Evolutionary conservation across 2,113 vertebrate genomes (phyloP).

Genomic region (Sylvilagus bachmani): DNA sequence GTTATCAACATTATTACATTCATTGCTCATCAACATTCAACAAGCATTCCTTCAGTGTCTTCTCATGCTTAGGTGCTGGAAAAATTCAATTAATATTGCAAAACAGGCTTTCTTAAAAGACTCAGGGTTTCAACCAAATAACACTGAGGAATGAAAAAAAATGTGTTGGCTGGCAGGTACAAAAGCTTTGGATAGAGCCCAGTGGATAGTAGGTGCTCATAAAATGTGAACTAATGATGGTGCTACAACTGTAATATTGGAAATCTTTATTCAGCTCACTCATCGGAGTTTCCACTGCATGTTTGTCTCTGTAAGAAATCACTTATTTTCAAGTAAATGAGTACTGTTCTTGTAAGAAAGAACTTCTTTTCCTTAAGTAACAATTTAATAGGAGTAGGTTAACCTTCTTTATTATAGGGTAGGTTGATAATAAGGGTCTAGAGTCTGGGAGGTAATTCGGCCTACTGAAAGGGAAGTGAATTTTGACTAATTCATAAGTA

Average conservation of each 20-base stretch:
- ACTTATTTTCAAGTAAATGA: constrained; percentile 62
- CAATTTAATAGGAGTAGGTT: constrained; percentile 64
- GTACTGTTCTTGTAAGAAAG: constrained; percentile 46
- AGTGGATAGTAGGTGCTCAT: not conserved
- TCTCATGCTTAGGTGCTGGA: not conserved
- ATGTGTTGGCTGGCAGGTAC: not conserved
- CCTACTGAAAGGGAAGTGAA: constrained; percentile 57
- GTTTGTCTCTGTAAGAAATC: not conserved
- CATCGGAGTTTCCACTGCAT: not conserved
- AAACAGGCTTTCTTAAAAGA: constrained; percentile 55
- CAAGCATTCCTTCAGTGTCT: not conserved
- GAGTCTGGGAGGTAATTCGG: constrained; percentile 59
- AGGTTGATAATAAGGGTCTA: constrained; percentile 55
- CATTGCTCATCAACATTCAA: not conserved
- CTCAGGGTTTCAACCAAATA: constrained; percentile 19
- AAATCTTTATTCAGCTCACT: constrained; percentile 27
- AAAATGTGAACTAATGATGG: not conserved
- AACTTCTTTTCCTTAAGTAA: constrained; percentile 70
- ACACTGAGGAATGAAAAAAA: not conserved
- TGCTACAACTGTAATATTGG: not conserved
- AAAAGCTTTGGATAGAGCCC: not conserved
- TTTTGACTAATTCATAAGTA: constrained; percentile 67
- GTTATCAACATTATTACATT: not conserved
- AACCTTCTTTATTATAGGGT: constrained; percentile 68
- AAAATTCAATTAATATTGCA: constrained; percentile 31